Conservation (phyloP, 2,888 invertebrate genomes). For the Drosophila setosimentum region DNA sequence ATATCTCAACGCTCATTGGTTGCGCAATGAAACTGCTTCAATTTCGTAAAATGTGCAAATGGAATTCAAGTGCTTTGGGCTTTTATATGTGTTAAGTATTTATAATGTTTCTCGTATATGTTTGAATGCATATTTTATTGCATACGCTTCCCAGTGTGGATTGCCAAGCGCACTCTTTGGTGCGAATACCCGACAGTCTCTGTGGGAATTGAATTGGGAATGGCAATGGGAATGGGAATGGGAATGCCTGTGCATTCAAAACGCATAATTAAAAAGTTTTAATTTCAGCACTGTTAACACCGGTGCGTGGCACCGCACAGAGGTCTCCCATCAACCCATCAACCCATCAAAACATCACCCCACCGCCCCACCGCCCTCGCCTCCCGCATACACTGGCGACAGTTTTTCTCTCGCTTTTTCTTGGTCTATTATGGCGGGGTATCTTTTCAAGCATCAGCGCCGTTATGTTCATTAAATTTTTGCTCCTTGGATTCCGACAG, state of each 20-base stretch:
- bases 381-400: neutral
- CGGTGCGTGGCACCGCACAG: slow-evolving; percentile 22
- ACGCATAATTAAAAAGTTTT: slow-evolving; percentile 70
- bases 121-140: slow-evolving; percentile 66
- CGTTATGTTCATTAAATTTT: slow-evolving; percentile 31
- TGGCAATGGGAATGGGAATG: slow-evolving; percentile 30
- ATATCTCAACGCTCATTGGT: neutral
- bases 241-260: slow-evolving; percentile 45
- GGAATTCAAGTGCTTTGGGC: slow-evolving; percentile 37
- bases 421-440: slow-evolving; percentile 3
- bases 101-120: slow-evolving; percentile 45
- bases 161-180: slow-evolving; percentile 30
- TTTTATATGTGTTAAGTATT: slow-evolving; percentile 52
- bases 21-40: slow-evolving; percentile 6
- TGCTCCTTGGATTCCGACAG: neutral
- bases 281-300: slow-evolving; percentile 51
- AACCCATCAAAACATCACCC: too few species aligned
- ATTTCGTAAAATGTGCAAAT: slow-evolving; percentile 24
- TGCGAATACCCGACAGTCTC: slow-evolving; percentile 19
- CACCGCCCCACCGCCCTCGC: neutral
- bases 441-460: slow-evolving; percentile 4
- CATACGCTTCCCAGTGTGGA: slow-evolving; percentile 39
- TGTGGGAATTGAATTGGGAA: slow-evolving; percentile 25
- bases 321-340: neutral
- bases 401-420: neutral